A percentile compares a stretch with the other conserved stretches of the same genome.
Evolutionary conservation across 2,888 invertebrate genomes (phyloP).

Genomic region (Conistra vaccinii): DNA sequence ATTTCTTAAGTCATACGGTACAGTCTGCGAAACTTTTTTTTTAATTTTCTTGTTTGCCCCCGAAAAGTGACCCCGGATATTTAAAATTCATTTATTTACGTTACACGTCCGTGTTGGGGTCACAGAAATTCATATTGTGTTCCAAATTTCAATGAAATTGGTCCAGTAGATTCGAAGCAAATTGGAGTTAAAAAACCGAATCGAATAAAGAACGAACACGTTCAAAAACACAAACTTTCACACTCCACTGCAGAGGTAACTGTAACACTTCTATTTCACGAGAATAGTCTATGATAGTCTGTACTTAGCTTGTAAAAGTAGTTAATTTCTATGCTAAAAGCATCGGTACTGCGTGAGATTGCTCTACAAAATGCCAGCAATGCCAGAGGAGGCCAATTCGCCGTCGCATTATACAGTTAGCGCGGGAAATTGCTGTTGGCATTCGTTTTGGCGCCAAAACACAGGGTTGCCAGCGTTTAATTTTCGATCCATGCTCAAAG

Average conservation of each 20-base stretch:
- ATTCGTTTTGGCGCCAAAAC: conserved; percentile 75
- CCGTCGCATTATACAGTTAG: conserved; percentile 71
- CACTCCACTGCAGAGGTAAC: background rate
- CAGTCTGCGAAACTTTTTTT: too few relatives aligned
- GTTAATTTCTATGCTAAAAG: conserved; percentile 59
- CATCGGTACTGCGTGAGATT: conserved; percentile 48
- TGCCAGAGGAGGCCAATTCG: conserved; percentile 61
- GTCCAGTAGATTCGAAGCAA: too few relatives aligned
- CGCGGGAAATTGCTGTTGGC: conserved; percentile 72
- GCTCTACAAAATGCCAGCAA: conserved; percentile 52
- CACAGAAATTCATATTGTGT: too few relatives aligned
- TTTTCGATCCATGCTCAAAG: conserved; percentile 35
- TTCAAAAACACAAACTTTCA: background rate
- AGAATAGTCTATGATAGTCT: conserved; percentile 2
- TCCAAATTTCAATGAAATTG: too few relatives aligned
- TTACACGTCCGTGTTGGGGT: too few relatives aligned
- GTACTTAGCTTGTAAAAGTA: conserved; percentile 21
- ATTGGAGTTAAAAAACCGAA: too few relatives aligned
- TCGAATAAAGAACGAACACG: conserved; percentile 2
- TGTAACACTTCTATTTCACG: conserved; percentile 5
- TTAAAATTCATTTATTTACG: too few relatives aligned
- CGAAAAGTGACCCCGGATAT: too few relatives aligned
- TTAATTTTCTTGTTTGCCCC: too few relatives aligned
- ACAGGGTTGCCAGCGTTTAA: conserved; percentile 55
- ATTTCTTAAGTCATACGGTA: too few relatives aligned